Evolutionary conservation across 2,888 invertebrate species (phyloP), one percentile per base, ranked within the genome.

Genomic region (Drosophila heteroneura): DNA sequence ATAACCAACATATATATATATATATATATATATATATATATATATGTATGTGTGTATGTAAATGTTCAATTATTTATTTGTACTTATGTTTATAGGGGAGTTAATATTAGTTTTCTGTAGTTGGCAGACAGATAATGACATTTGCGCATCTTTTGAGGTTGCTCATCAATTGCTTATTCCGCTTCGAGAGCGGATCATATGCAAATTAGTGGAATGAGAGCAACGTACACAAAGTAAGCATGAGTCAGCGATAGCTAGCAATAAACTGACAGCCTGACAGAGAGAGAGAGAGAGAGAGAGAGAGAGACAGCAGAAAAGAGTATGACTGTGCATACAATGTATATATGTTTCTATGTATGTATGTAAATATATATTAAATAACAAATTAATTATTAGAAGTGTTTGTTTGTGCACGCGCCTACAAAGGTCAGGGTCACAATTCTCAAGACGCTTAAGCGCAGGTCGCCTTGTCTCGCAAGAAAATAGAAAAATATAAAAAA

Each of bases 161-260:
- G 65, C 70, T 54, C 57, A 75, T 85, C 89, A 85, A 89, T 86
- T 72, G 82, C 74, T 77, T 69, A 72, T 77, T 72, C 63, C 52
- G 65, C 53, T 62, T 28, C 19, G 49, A 57, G 54, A 52, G 62
- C 70, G 66, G 52, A 76, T 65, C 80, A 65, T 68, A 77, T 85
- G 83, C 83, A 83, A 88, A 81, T 85, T 66, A 67, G 58, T 41
- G 22, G n/a, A 76, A 39, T n/a, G 28, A 62, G 41, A 53, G 58
- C 37, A 47, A 53, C 19, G 33, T 37, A 52, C 37, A 54, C 26
- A 19, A 28, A 30, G 22, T 12, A 28, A 3, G 37, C 12, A 60
- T 76, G 79, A 74, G 47, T 79, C 79, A 79, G 67, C 63, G 14
- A 10, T 6, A 37, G 44, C 41, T 51, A 51, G 39, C 56, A 73